phyloP scores from a whole-genome alignment of 2,797 vertebrate species.

The Oreonectes daqikongensis region DNA sequence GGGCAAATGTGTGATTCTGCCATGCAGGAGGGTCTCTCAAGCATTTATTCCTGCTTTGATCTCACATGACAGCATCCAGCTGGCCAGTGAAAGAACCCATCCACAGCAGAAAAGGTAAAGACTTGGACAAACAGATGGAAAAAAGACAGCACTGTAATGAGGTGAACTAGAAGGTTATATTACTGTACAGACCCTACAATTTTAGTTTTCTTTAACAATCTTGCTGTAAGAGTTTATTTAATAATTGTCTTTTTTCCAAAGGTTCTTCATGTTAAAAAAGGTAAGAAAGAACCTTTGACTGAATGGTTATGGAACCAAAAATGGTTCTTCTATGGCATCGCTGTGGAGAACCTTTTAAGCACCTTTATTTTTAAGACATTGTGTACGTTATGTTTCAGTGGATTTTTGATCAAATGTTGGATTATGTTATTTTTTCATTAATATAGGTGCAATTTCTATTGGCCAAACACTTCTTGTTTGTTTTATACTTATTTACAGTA shows the following conservation, averaged over 20 bases:
- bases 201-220: not conserved
- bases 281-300: no score
- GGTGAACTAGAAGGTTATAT: conserved; percentile 1
- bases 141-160: not conserved
- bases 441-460: no score
- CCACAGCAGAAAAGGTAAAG: conserved; percentile 29
- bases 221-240: not conserved
- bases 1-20: conserved; percentile 54
- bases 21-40: conserved; percentile 48
- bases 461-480: no score
- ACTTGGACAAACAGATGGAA: not conserved
- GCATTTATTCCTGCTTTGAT: conserved; percentile 60
- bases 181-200: conserved; percentile 14
- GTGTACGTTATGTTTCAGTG: no score
- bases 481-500: not conserved
- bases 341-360: no score
- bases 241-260: no score
- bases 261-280: no score
- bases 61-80: conserved; percentile 67
- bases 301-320: no score
- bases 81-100: conserved; percentile 49
- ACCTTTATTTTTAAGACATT: no score
- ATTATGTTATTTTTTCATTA: no score
- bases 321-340: no score
- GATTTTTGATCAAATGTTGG: no score